These are phyloP conservation scores for Protaetia brevitarsis DNA, from an alignment of 1,140 invertebrate genomes.

Conservation along the genomic window DNA sequence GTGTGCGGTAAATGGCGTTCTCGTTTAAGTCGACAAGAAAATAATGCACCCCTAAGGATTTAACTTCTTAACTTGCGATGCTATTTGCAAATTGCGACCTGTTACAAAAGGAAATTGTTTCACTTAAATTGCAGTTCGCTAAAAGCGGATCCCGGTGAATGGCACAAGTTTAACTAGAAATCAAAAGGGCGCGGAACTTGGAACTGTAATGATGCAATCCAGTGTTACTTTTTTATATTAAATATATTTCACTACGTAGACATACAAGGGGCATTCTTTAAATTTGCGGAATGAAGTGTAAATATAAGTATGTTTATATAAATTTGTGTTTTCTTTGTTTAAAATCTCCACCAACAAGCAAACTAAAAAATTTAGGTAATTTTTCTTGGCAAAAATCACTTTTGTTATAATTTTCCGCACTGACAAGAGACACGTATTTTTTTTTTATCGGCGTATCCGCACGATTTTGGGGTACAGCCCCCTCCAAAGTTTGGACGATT, in stretches of 20 bases:
- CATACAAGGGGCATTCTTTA: too few relatives aligned
- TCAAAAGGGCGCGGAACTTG: not conserved
- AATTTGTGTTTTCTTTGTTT: too few relatives aligned
- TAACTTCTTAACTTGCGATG: not conserved
- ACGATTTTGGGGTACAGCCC: too few relatives aligned
- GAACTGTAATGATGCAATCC: not conserved
- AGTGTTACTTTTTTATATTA: not conserved
- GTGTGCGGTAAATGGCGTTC: not conserved
- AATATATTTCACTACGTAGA: not conserved
- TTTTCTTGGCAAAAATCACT: too few relatives aligned
- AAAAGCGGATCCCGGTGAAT: not conserved
- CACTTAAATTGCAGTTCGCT: slow-evolving; percentile 8
- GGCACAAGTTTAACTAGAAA: not conserved
- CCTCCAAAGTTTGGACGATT: too few relatives aligned
- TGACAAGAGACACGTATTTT: too few relatives aligned
- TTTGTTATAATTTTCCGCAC: too few relatives aligned
- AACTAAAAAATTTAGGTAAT: too few relatives aligned
- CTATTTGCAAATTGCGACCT: slow-evolving; percentile 13
- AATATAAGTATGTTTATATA: too few relatives aligned
- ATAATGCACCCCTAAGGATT: slow-evolving; percentile 7
- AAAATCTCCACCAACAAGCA: too few relatives aligned
- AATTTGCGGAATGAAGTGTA: too few relatives aligned
- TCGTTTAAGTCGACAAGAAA: not conserved
- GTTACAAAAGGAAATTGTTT: slow-evolving; percentile 17
- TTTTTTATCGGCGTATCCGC: too few relatives aligned